These are phyloP conservation scores for Drosophila subquinaria DNA, from an alignment of 2,888 invertebrate species.

Conservation along the genomic window DNA sequence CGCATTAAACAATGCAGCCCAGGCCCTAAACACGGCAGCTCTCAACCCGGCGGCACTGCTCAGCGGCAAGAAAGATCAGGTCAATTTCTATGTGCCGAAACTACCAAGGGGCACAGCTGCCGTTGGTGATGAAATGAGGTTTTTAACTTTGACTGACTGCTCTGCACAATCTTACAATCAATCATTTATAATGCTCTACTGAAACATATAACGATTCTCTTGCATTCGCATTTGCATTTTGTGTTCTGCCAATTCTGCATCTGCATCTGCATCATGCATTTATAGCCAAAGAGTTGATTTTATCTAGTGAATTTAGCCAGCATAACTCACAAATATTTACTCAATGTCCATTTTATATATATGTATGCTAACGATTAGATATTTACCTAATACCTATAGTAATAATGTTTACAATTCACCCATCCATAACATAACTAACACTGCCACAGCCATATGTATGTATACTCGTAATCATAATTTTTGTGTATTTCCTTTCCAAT, in stretches of 20 bases:
- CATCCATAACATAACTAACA: not conserved
- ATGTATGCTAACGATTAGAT: constrained; percentile 12
- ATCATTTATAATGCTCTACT: constrained; percentile 21
- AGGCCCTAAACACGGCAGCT: constrained; percentile 79
- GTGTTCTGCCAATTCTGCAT: constrained; percentile 52
- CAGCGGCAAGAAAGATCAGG: constrained; percentile 82
- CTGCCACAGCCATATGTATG: not conserved
- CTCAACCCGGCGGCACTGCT: constrained; percentile 79
- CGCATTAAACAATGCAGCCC: constrained; percentile 80
- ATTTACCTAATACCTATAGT: not conserved
- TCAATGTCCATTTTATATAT: constrained; percentile 16
- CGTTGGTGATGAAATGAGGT: constrained; percentile 78
- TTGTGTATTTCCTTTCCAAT: not conserved
- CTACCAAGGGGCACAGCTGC: constrained; percentile 70
- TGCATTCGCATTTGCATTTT: constrained; percentile 47
- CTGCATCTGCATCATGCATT: constrained; percentile 27
- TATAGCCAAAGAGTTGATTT: constrained; percentile 37
- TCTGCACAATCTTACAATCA: constrained; percentile 30
- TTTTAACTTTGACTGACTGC: constrained; percentile 57
- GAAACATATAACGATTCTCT: constrained; percentile 31
- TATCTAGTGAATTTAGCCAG: constrained; percentile 24
- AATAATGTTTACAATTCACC: not conserved
- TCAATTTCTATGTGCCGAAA: constrained; percentile 83
- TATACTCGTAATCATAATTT: not conserved
- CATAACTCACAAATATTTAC: constrained; percentile 30